Evolutionary conservation across 2,888 invertebrate genomes (phyloP).

Genomic region (Microctonus aethiopoides): DNA sequence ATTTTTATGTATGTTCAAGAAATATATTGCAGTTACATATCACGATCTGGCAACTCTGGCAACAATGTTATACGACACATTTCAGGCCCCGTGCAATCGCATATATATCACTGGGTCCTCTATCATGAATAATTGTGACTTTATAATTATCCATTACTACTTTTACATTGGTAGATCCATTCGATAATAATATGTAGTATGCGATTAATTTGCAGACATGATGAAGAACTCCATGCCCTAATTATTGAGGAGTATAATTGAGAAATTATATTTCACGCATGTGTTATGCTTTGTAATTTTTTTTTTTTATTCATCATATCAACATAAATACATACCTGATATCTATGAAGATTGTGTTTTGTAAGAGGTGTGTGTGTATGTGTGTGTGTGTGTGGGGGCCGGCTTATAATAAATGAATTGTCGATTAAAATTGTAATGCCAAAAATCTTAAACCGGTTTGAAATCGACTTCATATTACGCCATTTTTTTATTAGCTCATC

Average conservation of each 20-base stretch:
- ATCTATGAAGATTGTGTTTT: too few species aligned
- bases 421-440: too few species aligned
- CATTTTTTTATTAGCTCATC: too few species aligned
- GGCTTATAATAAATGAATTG: too few species aligned
- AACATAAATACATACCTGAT: too few species aligned
- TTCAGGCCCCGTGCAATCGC: not conserved
- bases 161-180: not conserved
- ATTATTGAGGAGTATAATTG: not conserved
- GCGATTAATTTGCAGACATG: not conserved
- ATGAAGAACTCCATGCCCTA: not conserved
- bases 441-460: too few species aligned
- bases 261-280: not conserved
- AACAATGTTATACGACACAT: conserved; percentile 43
- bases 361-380: too few species aligned
- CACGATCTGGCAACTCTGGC: conserved; percentile 57
- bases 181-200: not conserved
- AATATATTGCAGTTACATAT: conserved; percentile 45
- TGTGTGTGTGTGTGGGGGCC: too few species aligned
- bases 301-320: too few species aligned
- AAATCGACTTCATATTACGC: too few species aligned
- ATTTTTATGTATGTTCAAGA: conserved; percentile 31
- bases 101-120: not conserved
- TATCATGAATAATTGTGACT: not conserved
- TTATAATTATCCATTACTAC: not conserved
- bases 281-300: not conserved